Base-by-base conservation (phyloP, 2,797 vertebrate species). In the Peromyscus nudipes region DNA sequence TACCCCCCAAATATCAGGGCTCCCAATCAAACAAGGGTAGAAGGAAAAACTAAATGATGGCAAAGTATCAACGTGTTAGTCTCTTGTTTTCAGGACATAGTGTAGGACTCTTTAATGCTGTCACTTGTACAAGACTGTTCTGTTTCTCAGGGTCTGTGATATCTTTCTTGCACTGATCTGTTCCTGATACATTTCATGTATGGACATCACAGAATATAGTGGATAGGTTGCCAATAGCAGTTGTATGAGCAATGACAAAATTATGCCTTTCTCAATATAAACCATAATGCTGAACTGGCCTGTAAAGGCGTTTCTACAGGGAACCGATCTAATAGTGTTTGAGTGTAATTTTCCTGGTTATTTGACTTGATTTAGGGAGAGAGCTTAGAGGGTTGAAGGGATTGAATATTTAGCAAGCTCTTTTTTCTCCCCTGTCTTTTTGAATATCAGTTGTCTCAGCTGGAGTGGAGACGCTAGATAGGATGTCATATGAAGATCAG, bases 341-440 rank as follows among this genome's bases (percentile, higher is more conserved):
- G 43, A n/a, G 89, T 0, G 0, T 73, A 93, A 62, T 34, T 93
- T 94, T 96, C 71, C 80, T 97, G 79, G 43, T 23, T 49, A 62
- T 87, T 95, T 91, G 83, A 83, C 23, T 94, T 97, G 69, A 94
- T 95, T 96, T 69, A 65, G 67, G 76, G 40, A 84, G 76, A 89
- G 34, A 83, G 43, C 49, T 92, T 52, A 77, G 69, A 93, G 31
- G 77, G 67, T 23, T 81, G 83, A 93, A 87, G 31, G 65, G 91
- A 95, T 94, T 93, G 80, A 83, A 91, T 92, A 96, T 95, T 94
- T 92, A 97, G 84, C 40, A 85, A 92, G 62, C 83, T 27, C 62
- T 64, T 31, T 94, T 57, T 57, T 57, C 55, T 86, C 81, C 21
- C 14, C 46, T 73, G 6, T 77, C 19, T 96, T 69, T 95, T 46